Evolutionary conservation across 2,113 vertebrate genomes (phyloP).

Genomic region (Furnarius figulus): DNA sequence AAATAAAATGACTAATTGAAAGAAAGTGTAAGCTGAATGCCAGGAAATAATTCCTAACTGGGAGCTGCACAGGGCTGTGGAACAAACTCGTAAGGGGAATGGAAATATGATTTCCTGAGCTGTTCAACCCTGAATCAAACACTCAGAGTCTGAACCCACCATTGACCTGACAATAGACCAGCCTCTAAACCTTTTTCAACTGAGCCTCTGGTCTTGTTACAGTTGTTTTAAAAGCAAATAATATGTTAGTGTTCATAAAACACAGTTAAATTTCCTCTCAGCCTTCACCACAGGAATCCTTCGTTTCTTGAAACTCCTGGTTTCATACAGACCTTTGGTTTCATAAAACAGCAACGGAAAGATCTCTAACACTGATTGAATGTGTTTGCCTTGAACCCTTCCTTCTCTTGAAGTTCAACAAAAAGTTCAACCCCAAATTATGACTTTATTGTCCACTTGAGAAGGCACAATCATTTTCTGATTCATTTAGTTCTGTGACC

Average conservation of each 20-base stretch:
- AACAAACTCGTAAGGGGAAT: background rate
- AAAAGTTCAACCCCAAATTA: background rate
- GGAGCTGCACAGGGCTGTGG: background rate
- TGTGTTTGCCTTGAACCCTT: background rate
- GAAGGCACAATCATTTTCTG: background rate
- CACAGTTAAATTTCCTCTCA: background rate
- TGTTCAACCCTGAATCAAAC: background rate
- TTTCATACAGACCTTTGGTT: background rate
- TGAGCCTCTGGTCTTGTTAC: background rate
- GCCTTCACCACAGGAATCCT: background rate
- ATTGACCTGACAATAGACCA: background rate
- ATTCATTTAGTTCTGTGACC: background rate
- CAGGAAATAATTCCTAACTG: constrained; percentile 39
- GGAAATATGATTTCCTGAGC: background rate
- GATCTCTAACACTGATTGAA: background rate
- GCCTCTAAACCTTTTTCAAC: background rate
- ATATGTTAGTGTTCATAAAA: background rate
- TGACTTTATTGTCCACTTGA: background rate
- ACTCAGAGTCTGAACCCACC: background rate
- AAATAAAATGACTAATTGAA: constrained; percentile 38
- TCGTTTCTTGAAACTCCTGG: background rate
- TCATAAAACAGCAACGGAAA: background rate
- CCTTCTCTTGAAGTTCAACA: background rate
- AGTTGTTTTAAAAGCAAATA: background rate
- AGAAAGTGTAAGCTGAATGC: constrained; percentile 32